A percentile compares a stretch with the other conserved stretches of the same genome.
These are phyloP conservation scores for Neosalanx taihuensis DNA, from an alignment of 2,797 vertebrate species.

Conservation along the genomic window DNA sequence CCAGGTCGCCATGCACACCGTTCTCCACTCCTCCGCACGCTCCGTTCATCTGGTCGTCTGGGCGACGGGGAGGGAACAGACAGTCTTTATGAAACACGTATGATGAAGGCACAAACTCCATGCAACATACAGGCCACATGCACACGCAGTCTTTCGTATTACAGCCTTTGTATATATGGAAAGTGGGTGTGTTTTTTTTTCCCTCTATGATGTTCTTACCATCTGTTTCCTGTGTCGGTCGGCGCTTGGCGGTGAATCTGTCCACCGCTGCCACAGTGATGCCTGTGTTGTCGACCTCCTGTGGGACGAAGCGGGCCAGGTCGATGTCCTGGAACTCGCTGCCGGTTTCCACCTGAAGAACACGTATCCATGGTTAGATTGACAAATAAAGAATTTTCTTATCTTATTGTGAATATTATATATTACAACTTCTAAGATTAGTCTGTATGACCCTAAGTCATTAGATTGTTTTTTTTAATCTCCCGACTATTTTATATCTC, in stretches of 20 bases:
- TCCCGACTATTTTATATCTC: background rate
- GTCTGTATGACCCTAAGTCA: too few relatives aligned
- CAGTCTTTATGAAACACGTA: background rate
- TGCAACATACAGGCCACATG: conserved; percentile 4
- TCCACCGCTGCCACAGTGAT: conserved; percentile 91
- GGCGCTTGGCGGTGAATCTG: conserved; percentile 75
- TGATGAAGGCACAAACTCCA: background rate
- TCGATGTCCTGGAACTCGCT: conserved; percentile 86
- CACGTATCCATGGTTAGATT: background rate
- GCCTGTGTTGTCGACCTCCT: conserved; percentile 89
- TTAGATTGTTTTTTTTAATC: background rate
- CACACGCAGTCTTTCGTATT: background rate
- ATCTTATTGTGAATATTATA: too few relatives aligned
- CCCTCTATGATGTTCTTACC: conserved; percentile 69
- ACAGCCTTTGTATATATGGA: background rate
- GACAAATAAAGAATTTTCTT: too few relatives aligned
- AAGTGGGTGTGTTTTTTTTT: background rate
- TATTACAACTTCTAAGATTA: too few relatives aligned
- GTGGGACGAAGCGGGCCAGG: conserved; percentile 85
- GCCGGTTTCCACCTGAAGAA: conserved; percentile 52
- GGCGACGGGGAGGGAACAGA: conserved; percentile 37
- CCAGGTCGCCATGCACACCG: conserved; percentile 7
- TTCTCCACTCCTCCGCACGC: conserved; percentile 83
- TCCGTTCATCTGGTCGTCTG: conserved; percentile 89
- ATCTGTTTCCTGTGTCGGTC: conserved; percentile 47